Evolutionary conservation across 2,797 vertebrate species (phyloP), one percentile per base, ranked within the genome.

Genomic region (Anguilla obscura): DNA sequence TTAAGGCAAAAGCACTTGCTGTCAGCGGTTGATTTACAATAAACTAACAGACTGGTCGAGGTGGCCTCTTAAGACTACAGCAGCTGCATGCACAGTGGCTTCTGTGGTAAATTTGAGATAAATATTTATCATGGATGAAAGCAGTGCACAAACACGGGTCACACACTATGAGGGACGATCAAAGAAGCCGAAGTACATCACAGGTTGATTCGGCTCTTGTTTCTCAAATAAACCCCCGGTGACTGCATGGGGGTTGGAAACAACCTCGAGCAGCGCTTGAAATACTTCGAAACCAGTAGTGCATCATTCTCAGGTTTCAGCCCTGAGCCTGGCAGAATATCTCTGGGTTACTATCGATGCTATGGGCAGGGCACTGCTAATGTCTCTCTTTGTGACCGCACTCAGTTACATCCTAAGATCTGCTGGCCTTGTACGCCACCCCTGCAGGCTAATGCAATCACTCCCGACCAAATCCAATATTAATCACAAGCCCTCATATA

Each of bases 161-260:
- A 40, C 16, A 18, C 69, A 87, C 45, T 6, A 56, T 54, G 48
- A 87, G 56, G 30, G 45, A 82, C 9, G 54, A 89, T 85, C 86
- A 89, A 87, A 87, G 60, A 52, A 85, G 18, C 33, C 58, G 12
- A 27, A 80, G 40, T 85, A 71, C 56, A 85, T 63, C 85, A 69
- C 83, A 76, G 83, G 56, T 71, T 36, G 56, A 87, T 84, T 45
- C 36, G 52, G 63, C 56, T 63, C 88, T 74, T 90, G 90, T 92
- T 92, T 91, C 88, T 87, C 74, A 91, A 91, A 92, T 86, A 58
- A 89, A 90, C 91, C 88, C 83, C 82, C 27, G 54, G 66, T 84
- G 8, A 76, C 89, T 82, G 56, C 87, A 88, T 90, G 80, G 58
- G 87, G 88, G 88, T 90, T 79, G 82, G 60, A 45, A 60, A 80